phyloP scores from a whole-genome alignment of 2,888 invertebrate genomes.

The Ypsolopha sequella region DNA sequence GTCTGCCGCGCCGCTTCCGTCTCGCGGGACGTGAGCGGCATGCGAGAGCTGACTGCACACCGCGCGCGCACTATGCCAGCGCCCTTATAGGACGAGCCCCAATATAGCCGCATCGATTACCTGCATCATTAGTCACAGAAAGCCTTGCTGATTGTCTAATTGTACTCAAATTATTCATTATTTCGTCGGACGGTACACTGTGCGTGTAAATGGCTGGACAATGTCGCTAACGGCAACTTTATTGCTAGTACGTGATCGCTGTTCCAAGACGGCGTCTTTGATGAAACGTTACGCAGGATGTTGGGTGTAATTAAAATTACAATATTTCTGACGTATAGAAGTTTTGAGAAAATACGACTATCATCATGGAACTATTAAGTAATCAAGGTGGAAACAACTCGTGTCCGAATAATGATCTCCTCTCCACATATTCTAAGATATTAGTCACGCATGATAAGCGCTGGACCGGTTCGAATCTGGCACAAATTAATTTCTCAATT shows the following conservation, averaged over 20 bases:
- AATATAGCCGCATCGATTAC: background rate
- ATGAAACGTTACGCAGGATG: conserved; percentile 1
- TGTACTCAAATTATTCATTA: conserved; percentile 4
- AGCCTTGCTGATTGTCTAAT: conserved; percentile 1
- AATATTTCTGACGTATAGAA: background rate
- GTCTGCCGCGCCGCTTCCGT: conserved; percentile 56
- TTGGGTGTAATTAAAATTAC: background rate
- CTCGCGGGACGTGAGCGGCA: conserved; percentile 41
- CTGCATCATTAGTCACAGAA: background rate
- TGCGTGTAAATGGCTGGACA: conserved; percentile 3
- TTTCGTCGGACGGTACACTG: background rate
- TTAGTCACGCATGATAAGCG: conserved; percentile 2
- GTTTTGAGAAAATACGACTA: background rate
- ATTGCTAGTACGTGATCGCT: background rate
- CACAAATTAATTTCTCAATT: conserved; percentile 7
- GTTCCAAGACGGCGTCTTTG: conserved; percentile 2
- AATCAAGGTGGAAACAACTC: background rate
- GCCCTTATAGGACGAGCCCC: conserved; percentile 31
- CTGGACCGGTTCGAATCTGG: background rate
- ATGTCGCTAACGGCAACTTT: conserved; percentile 2
- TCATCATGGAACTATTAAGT: background rate
- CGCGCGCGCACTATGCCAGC: conserved; percentile 28
- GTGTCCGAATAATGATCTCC: conserved; percentile 1
- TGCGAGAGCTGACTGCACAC: conserved; percentile 28
- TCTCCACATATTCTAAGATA: background rate